phyloP scores from a whole-genome alignment of 1,140 invertebrate species.

The Trachymyrmex septentrionalis region DNA sequence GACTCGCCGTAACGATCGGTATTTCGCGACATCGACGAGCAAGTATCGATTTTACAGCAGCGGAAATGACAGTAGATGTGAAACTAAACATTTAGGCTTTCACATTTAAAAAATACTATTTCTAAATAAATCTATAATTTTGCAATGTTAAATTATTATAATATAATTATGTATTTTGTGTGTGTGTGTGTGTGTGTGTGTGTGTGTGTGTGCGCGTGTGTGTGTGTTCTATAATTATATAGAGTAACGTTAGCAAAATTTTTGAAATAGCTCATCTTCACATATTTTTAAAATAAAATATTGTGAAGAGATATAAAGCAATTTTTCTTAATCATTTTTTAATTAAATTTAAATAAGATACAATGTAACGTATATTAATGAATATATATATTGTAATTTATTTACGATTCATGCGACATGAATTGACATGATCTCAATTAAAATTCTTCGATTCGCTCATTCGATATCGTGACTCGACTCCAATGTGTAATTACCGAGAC shows the following conservation, averaged over 20 bases:
- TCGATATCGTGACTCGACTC: neutral
- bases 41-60: constrained; percentile 11
- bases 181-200: too few relatives aligned
- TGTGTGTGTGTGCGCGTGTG: too few relatives aligned
- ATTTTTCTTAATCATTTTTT: neutral
- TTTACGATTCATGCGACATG: neutral
- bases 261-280: neutral
- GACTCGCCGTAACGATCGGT: constrained; percentile 62
- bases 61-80: neutral
- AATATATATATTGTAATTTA: neutral
- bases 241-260: neutral
- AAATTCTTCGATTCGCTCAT: constrained; percentile 11
- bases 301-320: neutral
- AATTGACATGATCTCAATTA: neutral
- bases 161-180: neutral
- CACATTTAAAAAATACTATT: neutral
- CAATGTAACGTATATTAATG: neutral
- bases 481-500: constrained; percentile 55
- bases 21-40: constrained; percentile 23
- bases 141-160: neutral
- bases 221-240: neutral
- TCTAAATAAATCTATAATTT: constrained; percentile 5
- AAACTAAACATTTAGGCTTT: neutral
- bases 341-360: neutral
- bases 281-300: neutral